These are phyloP conservation scores for Capromys pilorides DNA, from an alignment of 2,797 vertebrate genomes.

Conservation along the genomic window DNA sequence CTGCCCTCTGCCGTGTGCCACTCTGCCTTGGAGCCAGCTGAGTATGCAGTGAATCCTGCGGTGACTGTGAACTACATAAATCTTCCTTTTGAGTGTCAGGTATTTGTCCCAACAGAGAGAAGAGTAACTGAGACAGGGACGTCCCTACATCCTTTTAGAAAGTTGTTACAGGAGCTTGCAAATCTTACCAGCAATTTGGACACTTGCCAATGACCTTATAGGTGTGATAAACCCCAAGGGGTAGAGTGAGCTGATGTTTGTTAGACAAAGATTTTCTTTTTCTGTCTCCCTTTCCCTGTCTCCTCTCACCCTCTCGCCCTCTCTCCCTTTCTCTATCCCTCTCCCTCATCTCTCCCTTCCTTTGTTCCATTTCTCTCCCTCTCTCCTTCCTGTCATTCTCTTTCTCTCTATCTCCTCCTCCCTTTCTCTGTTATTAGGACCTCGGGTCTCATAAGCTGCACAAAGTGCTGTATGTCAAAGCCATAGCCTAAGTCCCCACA, in stretches of 20 bases:
- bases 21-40: no score
- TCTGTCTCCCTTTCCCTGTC: neutral
- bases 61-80: no score
- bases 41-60: no score
- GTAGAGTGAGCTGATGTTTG: neutral
- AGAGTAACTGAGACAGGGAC: neutral
- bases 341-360: no score
- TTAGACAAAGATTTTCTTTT: slow-evolving; percentile 8
- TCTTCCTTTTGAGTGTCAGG: no score
- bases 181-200: neutral
- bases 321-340: neutral
- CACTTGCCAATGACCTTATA: neutral
- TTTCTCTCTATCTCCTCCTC: no score
- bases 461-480: no score
- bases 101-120: no score
- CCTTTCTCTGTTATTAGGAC: neutral
- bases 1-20: no score
- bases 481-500: neutral
- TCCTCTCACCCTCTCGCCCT: no score
- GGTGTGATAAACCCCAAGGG: neutral
- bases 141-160: slow-evolving; percentile 5
- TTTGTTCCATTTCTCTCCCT: no score
- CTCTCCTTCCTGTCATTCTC: neutral
- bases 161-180: neutral
- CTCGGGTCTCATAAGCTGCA: neutral